These are phyloP conservation scores for Sinohyriopsis cumingii DNA, from an alignment of 2,888 invertebrate genomes.

Conservation along the genomic window DNA sequence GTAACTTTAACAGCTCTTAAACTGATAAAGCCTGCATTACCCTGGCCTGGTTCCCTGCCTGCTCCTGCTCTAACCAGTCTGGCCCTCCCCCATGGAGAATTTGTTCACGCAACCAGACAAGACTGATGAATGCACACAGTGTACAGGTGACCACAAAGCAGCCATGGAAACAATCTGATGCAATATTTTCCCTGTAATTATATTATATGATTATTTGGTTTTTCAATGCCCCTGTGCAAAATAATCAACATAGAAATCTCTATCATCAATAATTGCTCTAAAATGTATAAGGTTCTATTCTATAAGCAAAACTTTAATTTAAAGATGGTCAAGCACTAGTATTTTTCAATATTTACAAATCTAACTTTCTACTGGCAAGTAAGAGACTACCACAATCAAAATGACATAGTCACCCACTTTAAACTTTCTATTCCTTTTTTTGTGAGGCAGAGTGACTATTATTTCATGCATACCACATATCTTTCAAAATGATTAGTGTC, in stretches of 20 bases:
- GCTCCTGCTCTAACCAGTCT: constrained; percentile 87
- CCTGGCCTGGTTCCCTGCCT: constrained; percentile 52
- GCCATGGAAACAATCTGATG: constrained; percentile 95
- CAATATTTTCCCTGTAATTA: constrained; percentile 82
- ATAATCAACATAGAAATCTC: not conserved
- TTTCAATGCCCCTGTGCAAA: not conserved
- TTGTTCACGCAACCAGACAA: constrained; percentile 98
- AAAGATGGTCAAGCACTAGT: too few relatives aligned
- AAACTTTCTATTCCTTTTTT: too few relatives aligned
- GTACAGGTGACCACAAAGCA: constrained; percentile 98
- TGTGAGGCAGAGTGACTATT: too few relatives aligned
- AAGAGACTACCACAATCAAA: too few relatives aligned
- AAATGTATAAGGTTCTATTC: not conserved
- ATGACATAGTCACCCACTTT: too few relatives aligned
- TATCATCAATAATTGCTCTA: not conserved
- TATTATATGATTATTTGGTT: not conserved
- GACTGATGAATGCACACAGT: constrained; percentile 93
- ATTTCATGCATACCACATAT: too few relatives aligned
- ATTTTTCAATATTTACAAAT: too few relatives aligned
- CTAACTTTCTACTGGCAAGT: too few relatives aligned
- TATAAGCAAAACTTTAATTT: too few relatives aligned
- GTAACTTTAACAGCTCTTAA: too few relatives aligned
- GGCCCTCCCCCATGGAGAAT: constrained; percentile 97
- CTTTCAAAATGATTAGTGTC: too few relatives aligned
- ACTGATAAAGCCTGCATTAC: constrained; percentile 16